Conservation (phyloP, 2,797 vertebrate genomes). For the Lagorchestes hirsutus region DNA sequence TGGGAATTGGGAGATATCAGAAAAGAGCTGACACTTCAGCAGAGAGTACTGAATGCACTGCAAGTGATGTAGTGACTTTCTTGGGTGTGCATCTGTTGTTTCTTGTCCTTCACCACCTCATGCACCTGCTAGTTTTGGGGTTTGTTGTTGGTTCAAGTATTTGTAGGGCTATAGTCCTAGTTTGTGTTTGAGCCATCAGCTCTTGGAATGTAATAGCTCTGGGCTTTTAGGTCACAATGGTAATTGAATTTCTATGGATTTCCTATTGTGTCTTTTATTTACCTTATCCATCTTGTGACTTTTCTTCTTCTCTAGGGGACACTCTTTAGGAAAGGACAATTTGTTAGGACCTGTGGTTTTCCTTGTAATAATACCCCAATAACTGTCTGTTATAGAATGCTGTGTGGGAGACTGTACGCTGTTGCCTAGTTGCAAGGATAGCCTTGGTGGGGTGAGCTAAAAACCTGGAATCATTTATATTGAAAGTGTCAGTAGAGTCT, state of each 20-base stretch:
- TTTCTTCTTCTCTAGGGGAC: conserved; percentile 52
- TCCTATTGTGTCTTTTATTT: neutral
- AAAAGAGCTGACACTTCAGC: neutral
- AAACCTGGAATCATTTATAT: conserved; percentile 13
- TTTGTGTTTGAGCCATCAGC: neutral
- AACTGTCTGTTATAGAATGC: conserved; percentile 3
- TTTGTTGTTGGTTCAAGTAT: neutral
- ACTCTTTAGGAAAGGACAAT: conserved; percentile 44
- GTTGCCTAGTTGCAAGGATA: neutral
- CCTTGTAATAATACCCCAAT: neutral
- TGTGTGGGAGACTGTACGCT: conserved; percentile 7
- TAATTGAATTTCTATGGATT: conserved; percentile 57
- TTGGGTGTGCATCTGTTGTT: no score
- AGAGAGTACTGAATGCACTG: neutral
- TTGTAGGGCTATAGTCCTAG: accelerated
- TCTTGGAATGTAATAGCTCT: neutral
- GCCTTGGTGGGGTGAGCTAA: conserved; percentile 10
- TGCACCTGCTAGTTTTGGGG: neutral
- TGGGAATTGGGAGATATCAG: neutral
- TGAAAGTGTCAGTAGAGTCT: conserved; percentile 17
- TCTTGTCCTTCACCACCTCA: neutral
- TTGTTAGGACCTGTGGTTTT: conserved; percentile 26
- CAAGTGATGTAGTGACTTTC: neutral
- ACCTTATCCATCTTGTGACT: neutral
- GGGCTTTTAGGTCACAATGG: neutral